Evolutionary conservation across 2,888 invertebrate genomes (phyloP), one percentile per base, ranked within the genome.

Genomic region (Himalopsyche kuldschensis): DNA sequence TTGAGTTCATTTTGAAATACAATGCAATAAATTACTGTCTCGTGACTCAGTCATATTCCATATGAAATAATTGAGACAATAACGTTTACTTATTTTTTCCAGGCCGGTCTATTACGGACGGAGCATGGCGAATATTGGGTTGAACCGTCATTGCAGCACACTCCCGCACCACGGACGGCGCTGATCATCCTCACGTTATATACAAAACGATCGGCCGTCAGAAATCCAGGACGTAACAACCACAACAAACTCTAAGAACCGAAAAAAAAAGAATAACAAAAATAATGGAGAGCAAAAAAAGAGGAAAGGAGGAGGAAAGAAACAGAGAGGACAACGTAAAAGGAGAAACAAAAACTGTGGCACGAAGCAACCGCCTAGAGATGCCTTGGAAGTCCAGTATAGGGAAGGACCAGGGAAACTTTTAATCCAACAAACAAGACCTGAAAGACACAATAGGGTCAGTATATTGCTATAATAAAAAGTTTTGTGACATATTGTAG

Each of bases 61-160:
- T 41, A 15, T 4, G 15, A 3, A 15, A 55, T 5, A 55, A 55
- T 55, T 55, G 4, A 55, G 8, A 20, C 0, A 20, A 55, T 48
- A 3, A 48, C 24, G 79, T 6, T 79, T 63, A 86, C 87, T 87
- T 87, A 86, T 88, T 85, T 81, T 86, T 86, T 88, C 87, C 90
- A 95, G 95, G 93, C 94, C 87, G 95, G 95, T 30, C 92, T 94
- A 88, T 92, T 95, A 85, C 92, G 93, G 88, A 94, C 94, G 24
- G 92, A 93, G 87, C 90, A 93, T 85, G 94, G 93, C 85, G 95
- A 94, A 89, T 95, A 94, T 89, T 95, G 93, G 90, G 94, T 95
- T 86, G 95, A 95, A 89, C 95, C 95, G 48, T 84, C 82, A 6
- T 24, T 55, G 6, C 86, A 90, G 89, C 87, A 88, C 86, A 84